Evolutionary conservation across 2,888 invertebrate genomes (phyloP).

Genomic region (Dexiosoma caninum): DNA sequence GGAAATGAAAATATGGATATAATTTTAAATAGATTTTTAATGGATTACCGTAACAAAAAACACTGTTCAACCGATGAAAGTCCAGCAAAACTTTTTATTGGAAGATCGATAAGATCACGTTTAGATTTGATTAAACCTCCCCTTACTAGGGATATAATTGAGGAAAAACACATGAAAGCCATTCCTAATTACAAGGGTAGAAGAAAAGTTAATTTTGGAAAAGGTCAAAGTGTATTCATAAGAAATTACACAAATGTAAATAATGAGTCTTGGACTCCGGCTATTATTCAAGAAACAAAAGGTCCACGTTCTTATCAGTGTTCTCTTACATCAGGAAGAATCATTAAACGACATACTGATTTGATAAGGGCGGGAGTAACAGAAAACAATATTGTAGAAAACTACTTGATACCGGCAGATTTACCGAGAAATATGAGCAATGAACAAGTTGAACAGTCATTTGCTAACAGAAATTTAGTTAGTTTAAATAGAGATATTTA

Average conservation of each 20-base stretch:
- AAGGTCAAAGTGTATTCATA: background rate
- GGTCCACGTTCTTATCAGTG: slow-evolving; percentile 41
- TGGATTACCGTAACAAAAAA: too few species aligned
- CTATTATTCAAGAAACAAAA: slow-evolving; percentile 22
- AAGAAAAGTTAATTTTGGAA: background rate
- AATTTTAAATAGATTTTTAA: too few species aligned
- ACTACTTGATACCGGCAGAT: too few species aligned
- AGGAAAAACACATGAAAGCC: slow-evolving; percentile 27
- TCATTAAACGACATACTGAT: slow-evolving; percentile 47
- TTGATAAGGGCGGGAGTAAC: too few species aligned
- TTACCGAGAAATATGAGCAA: too few species aligned
- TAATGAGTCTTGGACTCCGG: slow-evolving; percentile 36
- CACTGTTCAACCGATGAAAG: too few species aligned
- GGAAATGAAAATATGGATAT: too few species aligned
- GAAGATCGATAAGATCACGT: slow-evolving; percentile 1
- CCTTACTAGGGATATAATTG: slow-evolving; percentile 12
- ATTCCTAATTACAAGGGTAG: slow-evolving; percentile 9
- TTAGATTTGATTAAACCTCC: background rate
- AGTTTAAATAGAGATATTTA: too few species aligned
- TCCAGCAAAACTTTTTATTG: background rate
- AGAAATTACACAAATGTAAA: slow-evolving; percentile 5
- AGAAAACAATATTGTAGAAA: too few species aligned
- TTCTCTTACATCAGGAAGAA: slow-evolving; percentile 23
- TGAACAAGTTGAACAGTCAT: too few species aligned
- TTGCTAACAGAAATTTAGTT: too few species aligned